A percentile compares a stretch with the other conserved stretches of the same genome.
Conservation (phyloP, 2,113 vertebrate species). For the Dicaeum eximium region DNA sequence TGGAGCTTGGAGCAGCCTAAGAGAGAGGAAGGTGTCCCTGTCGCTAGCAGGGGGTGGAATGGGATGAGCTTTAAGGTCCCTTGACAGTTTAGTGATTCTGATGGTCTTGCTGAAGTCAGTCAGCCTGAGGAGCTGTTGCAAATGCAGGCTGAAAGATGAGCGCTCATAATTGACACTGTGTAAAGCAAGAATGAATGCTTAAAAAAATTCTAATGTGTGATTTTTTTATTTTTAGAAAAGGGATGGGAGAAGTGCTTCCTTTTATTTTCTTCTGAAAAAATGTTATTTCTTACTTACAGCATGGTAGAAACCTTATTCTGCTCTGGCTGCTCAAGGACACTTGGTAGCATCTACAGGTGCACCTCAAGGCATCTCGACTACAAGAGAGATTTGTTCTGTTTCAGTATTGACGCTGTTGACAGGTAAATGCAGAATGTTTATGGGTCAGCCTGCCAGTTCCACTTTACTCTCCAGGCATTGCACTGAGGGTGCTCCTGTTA, state of each 20-base stretch:
- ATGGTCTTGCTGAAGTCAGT: not conserved
- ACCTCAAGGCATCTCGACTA: slow-evolving; percentile 69
- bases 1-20: not conserved
- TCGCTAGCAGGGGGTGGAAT: not conserved
- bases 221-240: not conserved
- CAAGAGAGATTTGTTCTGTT: slow-evolving; percentile 75
- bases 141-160: not conserved
- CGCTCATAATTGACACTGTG: fast-evolving
- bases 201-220: fast-evolving
- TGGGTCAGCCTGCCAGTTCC: not conserved
- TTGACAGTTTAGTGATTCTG: not conserved
- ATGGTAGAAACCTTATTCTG: slow-evolving; percentile 63
- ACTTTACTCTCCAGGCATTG: fast-evolving
- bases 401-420: slow-evolving; percentile 64
- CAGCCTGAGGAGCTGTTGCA: not conserved
- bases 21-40: not conserved
- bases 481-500: not conserved
- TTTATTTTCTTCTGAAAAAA: not conserved
- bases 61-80: not conserved
- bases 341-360: slow-evolving; percentile 68
- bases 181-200: not conserved
- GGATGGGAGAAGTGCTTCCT: not conserved
- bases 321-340: slow-evolving; percentile 48
- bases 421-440: slow-evolving; percentile 41
- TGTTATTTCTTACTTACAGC: not conserved